phyloP scores from a whole-genome alignment of 1,140 invertebrate genomes.

The Ceratina calcarata region DNA sequence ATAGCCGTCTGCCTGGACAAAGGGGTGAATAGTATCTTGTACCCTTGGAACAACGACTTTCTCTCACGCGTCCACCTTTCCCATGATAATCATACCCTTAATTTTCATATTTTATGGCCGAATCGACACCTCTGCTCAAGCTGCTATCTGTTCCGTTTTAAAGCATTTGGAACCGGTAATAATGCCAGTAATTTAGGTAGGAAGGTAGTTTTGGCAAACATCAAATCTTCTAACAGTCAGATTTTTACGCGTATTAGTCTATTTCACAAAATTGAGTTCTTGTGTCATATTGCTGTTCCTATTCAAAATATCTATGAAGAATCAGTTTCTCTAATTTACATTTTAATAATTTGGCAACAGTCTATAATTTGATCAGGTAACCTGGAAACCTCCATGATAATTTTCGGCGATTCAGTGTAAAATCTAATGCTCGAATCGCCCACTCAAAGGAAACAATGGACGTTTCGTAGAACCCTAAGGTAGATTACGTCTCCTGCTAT shows the following conservation, averaged over 20 bases:
- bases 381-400: background rate
- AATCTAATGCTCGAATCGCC: background rate
- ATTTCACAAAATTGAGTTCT: background rate
- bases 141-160: no score
- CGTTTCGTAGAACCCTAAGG: no score
- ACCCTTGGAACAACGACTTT: conserved; percentile 36
- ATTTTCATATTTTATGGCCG: conserved; percentile 17
- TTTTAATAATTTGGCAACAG: no score
- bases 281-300: background rate
- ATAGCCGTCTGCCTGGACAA: conserved; percentile 26
- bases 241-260: background rate
- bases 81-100: conserved; percentile 14
- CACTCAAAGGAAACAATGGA: background rate
- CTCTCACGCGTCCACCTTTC: conserved; percentile 16
- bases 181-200: background rate
- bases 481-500: background rate
- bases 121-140: no score
- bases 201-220: background rate
- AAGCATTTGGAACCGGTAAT: no score
- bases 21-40: conserved; percentile 50
- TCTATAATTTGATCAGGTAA: no score
- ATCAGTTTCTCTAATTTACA: background rate
- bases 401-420: background rate
- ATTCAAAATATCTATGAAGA: background rate
- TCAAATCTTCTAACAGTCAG: background rate